Percentiles rank a stretch among this genome's conserved stretches.
Evolutionary conservation across 2,797 vertebrate species (phyloP).

Genomic region (Poeciliopsis infans): DNA sequence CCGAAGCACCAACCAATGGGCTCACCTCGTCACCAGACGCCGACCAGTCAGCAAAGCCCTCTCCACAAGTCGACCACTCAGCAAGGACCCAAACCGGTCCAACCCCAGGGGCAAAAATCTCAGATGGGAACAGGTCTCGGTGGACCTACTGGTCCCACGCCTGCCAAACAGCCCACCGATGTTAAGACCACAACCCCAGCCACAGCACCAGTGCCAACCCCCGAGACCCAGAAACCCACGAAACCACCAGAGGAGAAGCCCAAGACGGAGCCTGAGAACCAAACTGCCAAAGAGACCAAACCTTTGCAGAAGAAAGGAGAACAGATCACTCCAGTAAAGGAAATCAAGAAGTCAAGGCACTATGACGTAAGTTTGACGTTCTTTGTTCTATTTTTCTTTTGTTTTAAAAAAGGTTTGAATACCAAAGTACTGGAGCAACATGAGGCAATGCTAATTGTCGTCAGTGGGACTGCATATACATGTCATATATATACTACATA

Average conservation of each 20-base stretch:
- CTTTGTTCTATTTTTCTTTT: neutral
- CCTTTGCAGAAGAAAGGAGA: constrained; percentile 79
- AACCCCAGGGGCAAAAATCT: constrained; percentile 65
- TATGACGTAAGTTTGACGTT: constrained; percentile 85
- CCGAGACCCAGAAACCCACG: constrained; percentile 69
- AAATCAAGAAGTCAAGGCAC: constrained; percentile 84
- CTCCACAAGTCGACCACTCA: constrained; percentile 74
- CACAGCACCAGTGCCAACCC: constrained; percentile 28
- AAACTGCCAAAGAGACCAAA: constrained; percentile 71
- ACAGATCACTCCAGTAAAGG: constrained; percentile 70
- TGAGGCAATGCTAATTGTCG: neutral
- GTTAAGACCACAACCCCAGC: constrained; percentile 61
- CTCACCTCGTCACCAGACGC: constrained; percentile 82
- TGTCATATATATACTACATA: neutral
- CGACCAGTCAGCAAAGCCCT: constrained; percentile 75
- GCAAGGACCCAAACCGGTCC: constrained; percentile 65
- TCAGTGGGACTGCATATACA: neutral
- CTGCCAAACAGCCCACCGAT: constrained; percentile 79
- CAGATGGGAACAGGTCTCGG: constrained; percentile 58
- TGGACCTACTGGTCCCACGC: constrained; percentile 64
- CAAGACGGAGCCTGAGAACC: constrained; percentile 63
- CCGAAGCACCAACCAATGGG: constrained; percentile 85
- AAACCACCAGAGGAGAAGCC: constrained; percentile 65
- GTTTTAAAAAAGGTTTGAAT: neutral
- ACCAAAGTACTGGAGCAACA: neutral